phyloP scores from a whole-genome alignment of 37 sponge, comb jelly and placozoan species.

The Crambe crambe region DNA sequence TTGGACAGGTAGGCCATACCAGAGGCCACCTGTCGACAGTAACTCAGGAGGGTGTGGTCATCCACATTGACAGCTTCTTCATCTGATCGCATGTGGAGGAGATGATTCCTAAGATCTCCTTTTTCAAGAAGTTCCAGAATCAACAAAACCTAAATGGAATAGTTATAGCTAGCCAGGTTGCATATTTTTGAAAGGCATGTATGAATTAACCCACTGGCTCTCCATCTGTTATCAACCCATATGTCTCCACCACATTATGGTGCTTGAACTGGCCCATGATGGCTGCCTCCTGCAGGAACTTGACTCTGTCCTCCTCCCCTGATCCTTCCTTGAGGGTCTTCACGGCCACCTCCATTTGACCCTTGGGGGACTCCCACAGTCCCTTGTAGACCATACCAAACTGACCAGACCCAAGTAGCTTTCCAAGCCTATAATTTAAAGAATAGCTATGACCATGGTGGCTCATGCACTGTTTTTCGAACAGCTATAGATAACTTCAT shows the following conservation, averaged over 20 bases:
- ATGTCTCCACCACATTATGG: background rate
- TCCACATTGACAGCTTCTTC: background rate
- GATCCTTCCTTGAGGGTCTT: constrained; percentile 37
- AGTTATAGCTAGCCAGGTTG: background rate
- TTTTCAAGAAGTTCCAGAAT: background rate
- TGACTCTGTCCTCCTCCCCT: constrained; percentile 11
- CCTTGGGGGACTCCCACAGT: constrained; percentile 3
- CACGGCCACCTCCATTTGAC: constrained; percentile 31
- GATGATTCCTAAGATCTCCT: constrained; percentile 6
- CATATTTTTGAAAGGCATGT: background rate
- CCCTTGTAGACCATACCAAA: constrained; percentile 24
- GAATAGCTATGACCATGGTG: no score
- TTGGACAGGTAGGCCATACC: constrained; percentile 4
- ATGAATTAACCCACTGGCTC: background rate
- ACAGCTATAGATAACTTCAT: no score
- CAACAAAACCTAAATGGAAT: background rate
- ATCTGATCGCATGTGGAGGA: background rate
- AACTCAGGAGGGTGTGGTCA: constrained; percentile 14
- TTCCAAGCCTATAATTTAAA: constrained; percentile 1
- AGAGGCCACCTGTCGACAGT: constrained; percentile 15
- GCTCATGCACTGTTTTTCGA: no score
- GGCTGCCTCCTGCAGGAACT: constrained; percentile 26
- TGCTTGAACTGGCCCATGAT: constrained; percentile 18
- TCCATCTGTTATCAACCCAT: constrained; percentile 6
- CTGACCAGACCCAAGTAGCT: constrained; percentile 21